Conservation (phyloP, 2,797 vertebrate genomes). For the Atherinosoma microstoma region DNA sequence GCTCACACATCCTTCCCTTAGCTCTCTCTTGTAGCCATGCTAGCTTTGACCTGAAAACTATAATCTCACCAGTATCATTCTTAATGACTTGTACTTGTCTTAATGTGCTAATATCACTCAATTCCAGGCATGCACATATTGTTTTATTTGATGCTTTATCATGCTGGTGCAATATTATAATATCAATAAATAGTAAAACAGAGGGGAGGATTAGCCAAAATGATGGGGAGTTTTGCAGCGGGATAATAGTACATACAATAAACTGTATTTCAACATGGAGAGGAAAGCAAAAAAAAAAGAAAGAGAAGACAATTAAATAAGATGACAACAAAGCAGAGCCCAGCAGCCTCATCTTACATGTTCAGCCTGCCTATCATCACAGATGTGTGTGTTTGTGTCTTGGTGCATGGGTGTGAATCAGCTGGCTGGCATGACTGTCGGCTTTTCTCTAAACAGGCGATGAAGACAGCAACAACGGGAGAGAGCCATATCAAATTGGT, state of each 20-base stretch:
- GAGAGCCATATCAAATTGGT: slow-evolving; percentile 75
- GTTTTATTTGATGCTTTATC: background rate
- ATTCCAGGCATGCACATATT: background rate
- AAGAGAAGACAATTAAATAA: slow-evolving; percentile 4
- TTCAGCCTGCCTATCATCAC: slow-evolving; percentile 48
- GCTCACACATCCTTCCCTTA: slow-evolving; percentile 33
- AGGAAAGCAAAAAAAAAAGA: slow-evolving; percentile 28
- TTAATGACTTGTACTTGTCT: background rate
- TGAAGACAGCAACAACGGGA: slow-evolving; percentile 57
- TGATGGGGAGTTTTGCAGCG: slow-evolving; percentile 19
- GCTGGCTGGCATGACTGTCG: slow-evolving; percentile 43
- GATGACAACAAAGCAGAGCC: slow-evolving; percentile 35
- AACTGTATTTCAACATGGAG: background rate
- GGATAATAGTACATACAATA: slow-evolving; percentile 29
- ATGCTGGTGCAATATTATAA: background rate
- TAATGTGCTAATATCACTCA: background rate
- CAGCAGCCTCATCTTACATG: slow-evolving; percentile 21
- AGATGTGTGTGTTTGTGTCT: slow-evolving; percentile 19
- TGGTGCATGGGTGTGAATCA: slow-evolving; percentile 34
- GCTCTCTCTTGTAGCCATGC: slow-evolving; percentile 27
- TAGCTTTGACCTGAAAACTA: slow-evolving; percentile 12
- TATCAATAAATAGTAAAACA: background rate
- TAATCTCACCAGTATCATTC: slow-evolving; percentile 35
- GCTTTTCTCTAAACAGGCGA: slow-evolving; percentile 62
- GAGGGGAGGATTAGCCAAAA: slow-evolving; percentile 2